These are phyloP conservation scores for Bostrychus sinensis DNA, from an alignment of 2,113 vertebrate species.

Conservation along the genomic window DNA sequence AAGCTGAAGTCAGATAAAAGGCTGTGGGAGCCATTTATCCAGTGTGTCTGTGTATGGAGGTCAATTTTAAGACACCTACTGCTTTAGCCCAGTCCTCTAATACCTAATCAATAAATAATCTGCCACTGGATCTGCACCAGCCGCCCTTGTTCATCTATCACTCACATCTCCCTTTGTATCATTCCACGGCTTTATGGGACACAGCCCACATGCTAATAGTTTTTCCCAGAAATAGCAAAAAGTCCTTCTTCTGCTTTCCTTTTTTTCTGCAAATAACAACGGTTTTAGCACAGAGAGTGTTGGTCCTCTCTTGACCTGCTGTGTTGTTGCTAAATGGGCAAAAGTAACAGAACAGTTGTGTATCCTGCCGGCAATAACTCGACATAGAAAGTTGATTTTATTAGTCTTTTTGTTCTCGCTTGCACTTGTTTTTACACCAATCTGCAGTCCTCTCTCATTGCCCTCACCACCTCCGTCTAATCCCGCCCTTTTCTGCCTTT, in stretches of 20 bases:
- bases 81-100: conserved; percentile 51
- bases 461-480: conserved; percentile 39
- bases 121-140: conserved; percentile 54
- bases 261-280: neutral
- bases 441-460: conserved; percentile 34
- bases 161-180: conserved; percentile 43
- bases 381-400: conserved; percentile 35
- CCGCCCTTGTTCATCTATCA: conserved; percentile 65
- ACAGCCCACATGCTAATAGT: conserved; percentile 36
- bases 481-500: conserved; percentile 27
- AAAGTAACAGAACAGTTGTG: conserved; percentile 52
- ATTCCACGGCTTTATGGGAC: conserved; percentile 29
- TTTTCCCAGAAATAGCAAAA: neutral
- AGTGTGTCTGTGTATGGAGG: conserved; percentile 36
- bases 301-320: conserved; percentile 47
- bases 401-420: conserved; percentile 38
- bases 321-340: conserved; percentile 42
- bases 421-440: conserved; percentile 37
- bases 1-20: conserved; percentile 7
- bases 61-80: conserved; percentile 58
- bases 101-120: conserved; percentile 78
- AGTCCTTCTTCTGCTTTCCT: neutral
- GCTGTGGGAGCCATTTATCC: conserved; percentile 35
- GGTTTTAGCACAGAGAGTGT: conserved; percentile 27
- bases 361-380: conserved; percentile 57